Percentiles rank a stretch among this genome's conserved stretches.
phyloP scores from a whole-genome alignment of 2,888 invertebrate genomes.

The Drosophila emarginata region DNA sequence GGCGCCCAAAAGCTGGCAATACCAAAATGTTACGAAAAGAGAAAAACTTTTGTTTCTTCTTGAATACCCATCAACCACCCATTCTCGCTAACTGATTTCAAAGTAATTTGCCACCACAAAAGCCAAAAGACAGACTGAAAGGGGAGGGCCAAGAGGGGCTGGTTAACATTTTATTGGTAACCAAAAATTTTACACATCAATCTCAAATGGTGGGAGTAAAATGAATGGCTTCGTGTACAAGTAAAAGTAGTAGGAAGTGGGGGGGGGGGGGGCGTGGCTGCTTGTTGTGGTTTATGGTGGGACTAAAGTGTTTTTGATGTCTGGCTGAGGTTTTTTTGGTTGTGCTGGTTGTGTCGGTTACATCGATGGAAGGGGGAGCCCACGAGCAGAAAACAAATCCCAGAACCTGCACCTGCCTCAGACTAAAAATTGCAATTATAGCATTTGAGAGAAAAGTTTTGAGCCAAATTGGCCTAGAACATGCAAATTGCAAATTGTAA shows the following conservation, averaged over 20 bases:
- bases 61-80: too few relatives aligned
- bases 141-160: conserved; percentile 22
- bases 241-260: too few relatives aligned
- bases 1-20: conserved; percentile 36
- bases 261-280: conserved; percentile 3
- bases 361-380: not conserved
- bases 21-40: conserved; percentile 21
- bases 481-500: conserved; percentile 42
- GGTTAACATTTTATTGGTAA: conserved; percentile 74
- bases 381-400: conserved; percentile 19
- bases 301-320: conserved; percentile 69
- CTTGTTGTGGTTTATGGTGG: conserved; percentile 39
- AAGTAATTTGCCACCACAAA: conserved; percentile 68
- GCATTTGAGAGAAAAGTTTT: conserved; percentile 52
- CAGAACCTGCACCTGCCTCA: conserved; percentile 29
- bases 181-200: conserved; percentile 74
- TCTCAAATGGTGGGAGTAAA: conserved; percentile 15
- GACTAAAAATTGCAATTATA: conserved; percentile 57
- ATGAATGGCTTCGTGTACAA: not conserved
- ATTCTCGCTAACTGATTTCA: conserved; percentile 54
- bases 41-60: conserved; percentile 18
- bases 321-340: conserved; percentile 53
- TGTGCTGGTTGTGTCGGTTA: not conserved
- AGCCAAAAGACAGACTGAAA: conserved; percentile 31
- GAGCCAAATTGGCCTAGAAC: conserved; percentile 52